These are phyloP conservation scores for Plecturocebus donacophilus DNA, from an alignment of 2,113 vertebrate species.

Conservation along the genomic window DNA sequence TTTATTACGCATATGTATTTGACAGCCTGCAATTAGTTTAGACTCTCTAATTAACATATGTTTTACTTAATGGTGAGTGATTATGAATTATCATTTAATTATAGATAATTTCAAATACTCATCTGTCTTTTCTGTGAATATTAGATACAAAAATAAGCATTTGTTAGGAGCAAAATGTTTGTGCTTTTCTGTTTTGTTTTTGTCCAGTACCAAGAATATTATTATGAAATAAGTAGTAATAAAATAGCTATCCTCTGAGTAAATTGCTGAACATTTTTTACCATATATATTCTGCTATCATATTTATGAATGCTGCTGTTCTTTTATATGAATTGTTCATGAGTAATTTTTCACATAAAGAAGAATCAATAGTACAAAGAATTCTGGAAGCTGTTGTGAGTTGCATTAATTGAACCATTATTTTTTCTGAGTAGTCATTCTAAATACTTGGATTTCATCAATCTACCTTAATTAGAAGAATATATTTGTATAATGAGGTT, in stretches of 20 bases:
- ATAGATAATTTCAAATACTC: constrained; percentile 69
- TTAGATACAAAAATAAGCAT: constrained; percentile 62
- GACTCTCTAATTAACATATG: constrained; percentile 76
- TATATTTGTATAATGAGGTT: constrained; percentile 60
- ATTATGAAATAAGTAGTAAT: constrained; percentile 47
- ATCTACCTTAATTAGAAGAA: constrained; percentile 53
- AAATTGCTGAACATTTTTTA: constrained; percentile 56
- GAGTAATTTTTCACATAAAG: constrained; percentile 58
- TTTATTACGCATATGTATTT: constrained; percentile 72
- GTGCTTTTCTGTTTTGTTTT: constrained; percentile 59
- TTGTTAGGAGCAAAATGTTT: constrained; percentile 39
- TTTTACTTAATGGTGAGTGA: constrained; percentile 77
- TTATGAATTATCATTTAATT: constrained; percentile 80
- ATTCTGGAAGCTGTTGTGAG: constrained; percentile 25
- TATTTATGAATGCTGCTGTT: constrained; percentile 58
- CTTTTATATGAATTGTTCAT: constrained; percentile 55
- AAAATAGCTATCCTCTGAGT: constrained; percentile 49
- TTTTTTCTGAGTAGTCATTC: constrained; percentile 43
- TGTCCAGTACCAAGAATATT: constrained; percentile 22
- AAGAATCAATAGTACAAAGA: constrained; percentile 50
- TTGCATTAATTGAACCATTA: constrained; percentile 43
- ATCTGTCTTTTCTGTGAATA: constrained; percentile 44
- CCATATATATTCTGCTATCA: background rate
- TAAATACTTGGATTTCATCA: constrained; percentile 59
- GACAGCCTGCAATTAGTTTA: constrained; percentile 76